Evolutionary conservation across 2,888 invertebrate genomes (phyloP), one percentile per base, ranked within the genome.

Genomic region (Lithophane semibrunnea): DNA sequence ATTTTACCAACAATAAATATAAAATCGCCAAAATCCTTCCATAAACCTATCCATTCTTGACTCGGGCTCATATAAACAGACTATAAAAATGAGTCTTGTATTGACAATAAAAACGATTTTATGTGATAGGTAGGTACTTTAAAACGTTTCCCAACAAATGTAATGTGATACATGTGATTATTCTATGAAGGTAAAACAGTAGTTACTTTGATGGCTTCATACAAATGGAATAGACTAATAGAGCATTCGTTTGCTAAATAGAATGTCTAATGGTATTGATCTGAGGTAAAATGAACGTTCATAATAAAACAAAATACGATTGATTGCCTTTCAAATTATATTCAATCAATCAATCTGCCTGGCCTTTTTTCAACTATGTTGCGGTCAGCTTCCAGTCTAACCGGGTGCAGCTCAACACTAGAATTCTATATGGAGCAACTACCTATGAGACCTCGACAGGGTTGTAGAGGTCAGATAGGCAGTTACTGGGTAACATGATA

Each of bases 81-180:
- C 91, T 88, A 92, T 96, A 95, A 96, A 95, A 94, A 91, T 92
- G 94, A 94, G 93, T 94, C 94, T 93, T 93, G 93, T 94, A 93
- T 92, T 91, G 92, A 91, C 92, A 91, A 93, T 95, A 94, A 95
- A 94, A 94, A 88, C 86, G 66, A 85, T 92, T 95, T 95, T 94
- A 94, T 92, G 93, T 86, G 87, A 86, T 90, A n/a, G 12, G 56
- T 56, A 12, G n/a, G 56, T 56, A 90, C 88, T 90, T 87, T 79
- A 90, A 89, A 93, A 91, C 90, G 90, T 90, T 91, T 90, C 86
- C 86, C 86, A 84, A 88, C 88, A 87, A 90, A 90, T 84, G 87
- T 85, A 86, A 84, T 80, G 56, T 63, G 79, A 83, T 79, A 77
- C 71, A 75, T 85, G 82, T 88, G 85, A 82, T 82, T 87, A 79